Evolutionary conservation across 2,797 vertebrate genomes (phyloP).

Genomic region (Capromys pilorides): DNA sequence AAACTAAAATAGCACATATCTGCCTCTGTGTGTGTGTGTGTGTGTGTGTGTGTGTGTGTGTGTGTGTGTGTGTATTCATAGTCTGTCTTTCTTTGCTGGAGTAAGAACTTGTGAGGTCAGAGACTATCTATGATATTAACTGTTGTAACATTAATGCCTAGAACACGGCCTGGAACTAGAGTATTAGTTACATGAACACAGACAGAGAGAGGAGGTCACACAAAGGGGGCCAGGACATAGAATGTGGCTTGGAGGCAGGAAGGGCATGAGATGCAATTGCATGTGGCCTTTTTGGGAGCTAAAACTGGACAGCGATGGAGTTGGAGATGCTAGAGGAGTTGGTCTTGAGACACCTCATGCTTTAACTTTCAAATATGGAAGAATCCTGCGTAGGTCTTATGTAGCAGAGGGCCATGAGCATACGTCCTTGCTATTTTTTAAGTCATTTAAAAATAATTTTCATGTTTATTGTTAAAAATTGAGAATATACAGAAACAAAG

Average conservation of each 20-base stretch:
- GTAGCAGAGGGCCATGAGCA: not conserved
- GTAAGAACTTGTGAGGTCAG: not conserved
- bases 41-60: not conserved
- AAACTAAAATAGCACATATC: not conserved
- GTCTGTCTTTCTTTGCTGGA: not conserved
- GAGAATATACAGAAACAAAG: not conserved
- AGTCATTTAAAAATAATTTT: conserved; percentile 8
- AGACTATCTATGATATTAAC: not conserved
- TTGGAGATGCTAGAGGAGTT: rapidly evolving
- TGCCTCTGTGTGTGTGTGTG: too few species aligned
- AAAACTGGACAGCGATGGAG: not conserved
- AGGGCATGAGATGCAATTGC: too few species aligned
- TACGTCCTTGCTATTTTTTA: not conserved
- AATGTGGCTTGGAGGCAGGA: not conserved
- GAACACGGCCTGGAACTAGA: not conserved
- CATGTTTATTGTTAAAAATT: not conserved
- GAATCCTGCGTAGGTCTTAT: not conserved
- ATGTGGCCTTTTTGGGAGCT: rapidly evolving
- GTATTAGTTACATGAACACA: not conserved
- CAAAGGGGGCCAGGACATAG: rapidly evolving
- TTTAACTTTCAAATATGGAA: not conserved
- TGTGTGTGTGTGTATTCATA: not conserved
- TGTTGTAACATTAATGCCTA: not conserved
- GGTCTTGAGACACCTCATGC: not conserved
- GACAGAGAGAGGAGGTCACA: rapidly evolving